These are phyloP conservation scores for Microplitis demolitor DNA, from an alignment of 1,140 invertebrate species.

Conservation along the genomic window DNA sequence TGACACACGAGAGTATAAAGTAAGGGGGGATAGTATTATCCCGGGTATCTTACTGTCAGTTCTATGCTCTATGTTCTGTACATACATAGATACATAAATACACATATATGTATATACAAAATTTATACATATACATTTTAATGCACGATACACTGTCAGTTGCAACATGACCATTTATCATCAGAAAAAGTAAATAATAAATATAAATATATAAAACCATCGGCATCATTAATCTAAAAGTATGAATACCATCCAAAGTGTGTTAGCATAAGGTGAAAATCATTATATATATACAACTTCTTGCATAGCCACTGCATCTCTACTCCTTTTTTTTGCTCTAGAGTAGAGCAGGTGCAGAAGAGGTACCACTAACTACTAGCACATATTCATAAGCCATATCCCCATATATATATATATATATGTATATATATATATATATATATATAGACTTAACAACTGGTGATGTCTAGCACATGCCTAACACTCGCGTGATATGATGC, in stretches of 20 bases:
- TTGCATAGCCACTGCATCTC: neutral
- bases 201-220: neutral
- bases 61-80: too few species aligned
- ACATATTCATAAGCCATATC: neutral
- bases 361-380: neutral
- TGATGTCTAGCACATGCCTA: too few species aligned
- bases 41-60: neutral
- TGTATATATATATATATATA: neutral
- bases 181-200: neutral
- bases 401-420: neutral
- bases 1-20: neutral
- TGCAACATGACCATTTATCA: conserved; percentile 1
- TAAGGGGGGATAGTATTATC: neutral
- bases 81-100: neutral
- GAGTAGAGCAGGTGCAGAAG: neutral
- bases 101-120: neutral
- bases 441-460: neutral
- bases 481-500: neutral
- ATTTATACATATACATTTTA: neutral
- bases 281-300: neutral
- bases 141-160: neutral
- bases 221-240: conserved; percentile 4
- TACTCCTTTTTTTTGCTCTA: neutral
- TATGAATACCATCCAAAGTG: neutral
- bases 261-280: neutral